phyloP scores from a whole-genome alignment of 2,888 invertebrate genomes.

The Andrena camellia region DNA sequence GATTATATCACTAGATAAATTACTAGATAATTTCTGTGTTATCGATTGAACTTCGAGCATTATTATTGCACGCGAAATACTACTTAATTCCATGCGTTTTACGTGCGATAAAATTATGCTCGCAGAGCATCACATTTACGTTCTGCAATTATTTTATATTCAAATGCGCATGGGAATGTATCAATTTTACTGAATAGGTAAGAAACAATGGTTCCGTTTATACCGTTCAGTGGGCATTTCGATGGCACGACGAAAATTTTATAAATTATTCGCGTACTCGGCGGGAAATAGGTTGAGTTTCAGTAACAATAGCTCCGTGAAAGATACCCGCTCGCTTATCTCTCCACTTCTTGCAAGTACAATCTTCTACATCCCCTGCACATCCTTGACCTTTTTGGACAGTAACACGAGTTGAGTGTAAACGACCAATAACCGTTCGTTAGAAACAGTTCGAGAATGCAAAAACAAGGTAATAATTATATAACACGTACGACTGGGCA shows the following conservation, averaged over 20 bases:
- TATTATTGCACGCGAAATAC: too few species aligned
- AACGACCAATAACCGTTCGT: not conserved
- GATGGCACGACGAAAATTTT: not conserved
- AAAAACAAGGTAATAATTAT: not conserved
- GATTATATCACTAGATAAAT: slow-evolving; percentile 15
- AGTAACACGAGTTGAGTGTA: not conserved
- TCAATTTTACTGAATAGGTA: too few species aligned
- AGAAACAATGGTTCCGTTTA: too few species aligned
- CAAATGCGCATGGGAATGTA: too few species aligned
- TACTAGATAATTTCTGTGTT: not conserved
- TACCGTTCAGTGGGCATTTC: too few species aligned
- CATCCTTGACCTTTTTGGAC: slow-evolving; percentile 44
- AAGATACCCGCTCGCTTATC: slow-evolving; percentile 29
- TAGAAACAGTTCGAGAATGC: not conserved
- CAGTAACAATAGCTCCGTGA: slow-evolving; percentile 23
- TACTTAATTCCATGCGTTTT: too few species aligned
- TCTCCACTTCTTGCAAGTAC: slow-evolving; percentile 34
- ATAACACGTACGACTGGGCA: not conserved
- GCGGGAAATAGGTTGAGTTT: not conserved
- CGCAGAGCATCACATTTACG: too few species aligned
- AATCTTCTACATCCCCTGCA: slow-evolving; percentile 16
- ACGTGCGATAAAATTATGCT: too few species aligned
- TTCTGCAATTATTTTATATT: too few species aligned
- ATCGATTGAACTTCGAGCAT: too few species aligned
- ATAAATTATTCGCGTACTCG: not conserved